Evolutionary conservation across 2,797 vertebrate genomes (phyloP), one percentile per base, ranked within the genome.

Genomic region (Coregonus sp.): DNA sequence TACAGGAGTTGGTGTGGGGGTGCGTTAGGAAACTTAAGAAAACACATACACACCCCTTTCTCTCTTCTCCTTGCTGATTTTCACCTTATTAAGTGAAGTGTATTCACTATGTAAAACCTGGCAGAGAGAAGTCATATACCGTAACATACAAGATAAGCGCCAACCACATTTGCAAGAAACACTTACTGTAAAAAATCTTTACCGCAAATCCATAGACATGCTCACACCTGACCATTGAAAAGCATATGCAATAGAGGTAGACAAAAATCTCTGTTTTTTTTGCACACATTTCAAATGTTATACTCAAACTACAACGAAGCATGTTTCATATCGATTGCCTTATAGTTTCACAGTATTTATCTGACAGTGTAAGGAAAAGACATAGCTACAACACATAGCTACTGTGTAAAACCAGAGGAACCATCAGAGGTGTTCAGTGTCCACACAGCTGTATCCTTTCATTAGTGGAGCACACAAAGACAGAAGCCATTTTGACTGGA

Each of bases 401-500:
- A 78, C 72, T 75, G 78, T 75, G 66, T 71, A 71, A 61, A n/a
- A 59, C 56, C 56, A 59, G 56, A 59, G 4, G 1, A 59, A 47
- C 12, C 11, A 50, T 25, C 68, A 70, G 37, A 70, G 37, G 37
- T 70, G n/a, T 9, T 47, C 47, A 18, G 33, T 50, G 68, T 40
- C 47, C 47, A 47, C 16, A 69, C 31, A 73, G 72, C 15, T 5
- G 37, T 37, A 52, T 51, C 72, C 80, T 77, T 77, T 84, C 66
- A 86, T 89, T 90, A 88, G 84, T 83, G 77, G 78, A 86, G 81
- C 87, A 87, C 81, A 78, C 85, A 25, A 81, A 47, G 40, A 47
- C 40, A 3, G 40, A 89, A 82, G 88, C 90, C 85, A 88, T 91
- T 91, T 81, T 85, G 80, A 88, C 78, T 76, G 78, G 81, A 87